phyloP scores from a whole-genome alignment of 1,140 invertebrate species.

The Drosophila subpulchrella region DNA sequence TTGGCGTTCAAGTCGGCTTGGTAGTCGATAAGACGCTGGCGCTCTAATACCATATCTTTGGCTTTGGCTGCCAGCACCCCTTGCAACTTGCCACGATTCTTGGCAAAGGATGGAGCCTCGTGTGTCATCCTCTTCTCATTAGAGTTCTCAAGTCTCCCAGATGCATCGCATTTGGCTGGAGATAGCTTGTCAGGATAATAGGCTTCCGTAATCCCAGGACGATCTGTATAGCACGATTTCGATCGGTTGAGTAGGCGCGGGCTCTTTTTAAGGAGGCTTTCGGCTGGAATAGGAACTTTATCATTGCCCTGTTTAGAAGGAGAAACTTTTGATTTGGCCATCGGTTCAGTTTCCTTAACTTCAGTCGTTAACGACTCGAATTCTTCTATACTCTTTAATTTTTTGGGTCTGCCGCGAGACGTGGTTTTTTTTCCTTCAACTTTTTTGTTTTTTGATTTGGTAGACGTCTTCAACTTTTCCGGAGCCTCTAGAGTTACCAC shows the following conservation, averaged over 20 bases:
- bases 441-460: not conserved
- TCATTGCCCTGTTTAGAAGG: not conserved
- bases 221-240: not conserved
- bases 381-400: not conserved
- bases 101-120: conserved; percentile 55
- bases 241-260: conserved; percentile 1
- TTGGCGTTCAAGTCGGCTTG: conserved; percentile 47
- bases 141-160: not conserved
- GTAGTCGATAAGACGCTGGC: conserved; percentile 41
- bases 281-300: not conserved
- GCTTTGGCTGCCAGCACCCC: conserved; percentile 44
- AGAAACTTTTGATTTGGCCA: not conserved
- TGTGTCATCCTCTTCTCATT: not conserved
- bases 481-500: not conserved
- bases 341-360: not conserved
- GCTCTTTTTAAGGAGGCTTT: not conserved
- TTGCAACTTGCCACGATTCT: conserved; percentile 52
- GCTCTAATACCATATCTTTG: conserved; percentile 14
- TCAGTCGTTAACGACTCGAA: not conserved
- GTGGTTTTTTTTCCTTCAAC: not conserved
- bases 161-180: not conserved
- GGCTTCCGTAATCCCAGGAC: not conserved
- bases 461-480: not conserved
- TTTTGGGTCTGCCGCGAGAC: not conserved
- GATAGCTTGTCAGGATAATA: not conserved